Conservation (phyloP, 2,888 invertebrate genomes). For the Chorisops tibialis region DNA sequence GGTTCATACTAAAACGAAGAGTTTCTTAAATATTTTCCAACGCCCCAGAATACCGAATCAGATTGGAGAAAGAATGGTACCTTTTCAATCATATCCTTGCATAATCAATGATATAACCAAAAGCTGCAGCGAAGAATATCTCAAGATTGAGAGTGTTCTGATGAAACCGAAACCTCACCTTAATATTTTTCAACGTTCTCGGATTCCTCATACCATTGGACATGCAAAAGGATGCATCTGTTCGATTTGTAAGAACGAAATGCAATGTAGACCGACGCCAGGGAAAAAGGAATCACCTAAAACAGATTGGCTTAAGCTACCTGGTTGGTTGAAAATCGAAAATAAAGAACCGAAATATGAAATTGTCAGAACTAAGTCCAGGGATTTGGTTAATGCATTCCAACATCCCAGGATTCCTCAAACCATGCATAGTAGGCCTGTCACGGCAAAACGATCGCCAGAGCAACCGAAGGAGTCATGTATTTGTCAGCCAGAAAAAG, state of each 20-base stretch:
- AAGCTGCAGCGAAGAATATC: too few species aligned
- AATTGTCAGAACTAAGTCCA: neutral
- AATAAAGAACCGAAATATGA: too few species aligned
- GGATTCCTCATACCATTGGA: neutral
- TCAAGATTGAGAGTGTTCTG: neutral
- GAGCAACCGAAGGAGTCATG: neutral
- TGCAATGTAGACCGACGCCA: too few species aligned
- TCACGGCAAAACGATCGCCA: neutral
- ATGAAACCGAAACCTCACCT: neutral
- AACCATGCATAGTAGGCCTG: neutral
- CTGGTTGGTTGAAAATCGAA: too few species aligned
- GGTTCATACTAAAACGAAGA: too few species aligned
- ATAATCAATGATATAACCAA: too few species aligned
- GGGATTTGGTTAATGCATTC: neutral
- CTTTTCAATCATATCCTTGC: neutral
- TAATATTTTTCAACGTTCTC: neutral
- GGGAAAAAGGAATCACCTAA: too few species aligned
- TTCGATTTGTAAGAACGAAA: too few species aligned
- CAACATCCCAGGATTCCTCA: conserved; percentile 2
- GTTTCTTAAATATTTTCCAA: neutral
- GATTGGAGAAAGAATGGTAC: too few species aligned
- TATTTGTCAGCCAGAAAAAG: neutral
- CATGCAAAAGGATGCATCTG: neutral
- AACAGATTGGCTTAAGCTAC: too few species aligned
- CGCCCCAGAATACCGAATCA: neutral